Evolutionary conservation across 2,113 vertebrate genomes (phyloP).

Genomic region (Clinocottus analis): DNA sequence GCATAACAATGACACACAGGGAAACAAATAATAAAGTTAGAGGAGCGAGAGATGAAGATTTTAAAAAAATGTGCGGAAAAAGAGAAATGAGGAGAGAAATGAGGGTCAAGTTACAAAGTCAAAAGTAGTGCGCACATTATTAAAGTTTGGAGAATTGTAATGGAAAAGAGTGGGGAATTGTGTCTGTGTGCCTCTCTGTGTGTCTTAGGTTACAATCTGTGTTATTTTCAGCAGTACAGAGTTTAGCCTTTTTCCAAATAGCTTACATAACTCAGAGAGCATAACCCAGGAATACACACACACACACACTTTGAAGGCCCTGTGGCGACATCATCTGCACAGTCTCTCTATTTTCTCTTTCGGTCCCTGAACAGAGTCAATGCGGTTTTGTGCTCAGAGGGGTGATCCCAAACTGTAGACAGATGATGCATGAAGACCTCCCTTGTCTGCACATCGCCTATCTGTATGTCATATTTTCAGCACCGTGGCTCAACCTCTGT

Average conservation of each 20-base stretch:
- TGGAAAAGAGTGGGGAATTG: not conserved
- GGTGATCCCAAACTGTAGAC: conserved; percentile 42
- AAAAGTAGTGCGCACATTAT: conserved; percentile 49
- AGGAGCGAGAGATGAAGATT: too few species aligned
- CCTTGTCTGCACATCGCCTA: not conserved
- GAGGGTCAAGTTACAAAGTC: too few species aligned
- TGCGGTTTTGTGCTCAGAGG: conserved; percentile 59
- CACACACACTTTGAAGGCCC: conserved; percentile 53
- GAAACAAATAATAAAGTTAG: conserved; percentile 32
- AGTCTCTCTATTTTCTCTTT: conserved; percentile 46
- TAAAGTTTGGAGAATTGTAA: conserved; percentile 28
- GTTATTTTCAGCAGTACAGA: conserved; percentile 46
- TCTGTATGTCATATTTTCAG: conserved; percentile 15
- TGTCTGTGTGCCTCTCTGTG: not conserved
- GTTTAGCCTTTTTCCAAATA: conserved; percentile 58
- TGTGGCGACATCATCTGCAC: conserved; percentile 65
- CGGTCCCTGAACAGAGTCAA: conserved; percentile 50
- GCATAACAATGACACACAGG: not conserved
- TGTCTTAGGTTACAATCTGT: conserved; percentile 15
- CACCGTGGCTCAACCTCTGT: not conserved
- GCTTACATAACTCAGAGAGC: conserved; percentile 63
- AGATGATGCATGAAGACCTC: conserved; percentile 41
- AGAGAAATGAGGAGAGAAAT: too few species aligned
- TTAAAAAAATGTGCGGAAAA: too few species aligned
- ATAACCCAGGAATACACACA: conserved; percentile 37